Conservation (phyloP, 2,113 vertebrate species). For the Gallinago media region DNA sequence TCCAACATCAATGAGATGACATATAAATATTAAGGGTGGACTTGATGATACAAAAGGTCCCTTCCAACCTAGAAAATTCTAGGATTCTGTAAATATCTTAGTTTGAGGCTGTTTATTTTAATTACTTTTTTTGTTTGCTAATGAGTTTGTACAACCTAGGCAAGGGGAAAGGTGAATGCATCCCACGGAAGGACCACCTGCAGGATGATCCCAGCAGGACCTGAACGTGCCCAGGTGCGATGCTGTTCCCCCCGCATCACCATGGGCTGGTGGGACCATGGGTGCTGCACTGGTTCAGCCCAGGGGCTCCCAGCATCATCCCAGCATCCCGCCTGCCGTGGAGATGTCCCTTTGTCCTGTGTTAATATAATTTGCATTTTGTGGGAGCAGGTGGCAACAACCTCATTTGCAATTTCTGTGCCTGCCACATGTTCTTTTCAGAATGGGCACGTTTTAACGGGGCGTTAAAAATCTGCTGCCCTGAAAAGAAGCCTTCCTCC, state of each 20-base stretch:
- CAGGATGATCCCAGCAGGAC: not conserved
- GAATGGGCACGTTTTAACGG: not conserved
- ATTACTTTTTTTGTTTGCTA: not conserved
- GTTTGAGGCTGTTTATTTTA: not conserved
- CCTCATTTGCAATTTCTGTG: constrained; percentile 46
- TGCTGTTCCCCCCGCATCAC: accelerated
- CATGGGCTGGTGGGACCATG: accelerated
- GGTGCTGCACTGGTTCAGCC: accelerated
- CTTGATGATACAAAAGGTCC: not conserved
- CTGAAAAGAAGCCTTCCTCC: not conserved
- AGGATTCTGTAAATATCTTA: not conserved
- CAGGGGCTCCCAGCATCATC: not conserved
- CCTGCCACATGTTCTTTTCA: constrained; percentile 43
- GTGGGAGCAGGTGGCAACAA: not conserved
- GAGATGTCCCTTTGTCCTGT: not conserved
- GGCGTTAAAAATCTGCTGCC: not conserved
- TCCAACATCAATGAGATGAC: accelerated
- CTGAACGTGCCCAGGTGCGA: accelerated
- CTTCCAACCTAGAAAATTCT: not conserved
- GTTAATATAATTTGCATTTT: not conserved
- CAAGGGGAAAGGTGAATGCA: not conserved
- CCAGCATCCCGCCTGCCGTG: not conserved
- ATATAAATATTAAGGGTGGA: not conserved
- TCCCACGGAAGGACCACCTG: not conserved
- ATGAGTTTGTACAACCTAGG: not conserved